Percentiles rank a stretch among this genome's conserved stretches.
Evolutionary conservation across 2,797 vertebrate species (phyloP).

Genomic region (Varecia variegata): DNA sequence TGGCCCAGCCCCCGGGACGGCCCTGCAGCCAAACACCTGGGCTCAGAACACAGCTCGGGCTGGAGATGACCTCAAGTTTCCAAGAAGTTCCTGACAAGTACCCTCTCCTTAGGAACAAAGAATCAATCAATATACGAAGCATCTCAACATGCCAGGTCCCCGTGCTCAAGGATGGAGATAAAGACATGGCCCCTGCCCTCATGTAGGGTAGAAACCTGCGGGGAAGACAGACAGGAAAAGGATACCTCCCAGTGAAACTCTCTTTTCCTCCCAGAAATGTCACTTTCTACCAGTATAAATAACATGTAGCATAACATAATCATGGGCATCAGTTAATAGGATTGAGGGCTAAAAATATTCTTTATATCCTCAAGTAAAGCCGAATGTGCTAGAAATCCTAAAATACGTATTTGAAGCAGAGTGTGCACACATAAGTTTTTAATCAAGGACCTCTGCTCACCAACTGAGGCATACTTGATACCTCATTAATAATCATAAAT

Average conservation of each 20-base stretch:
- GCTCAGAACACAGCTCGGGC: neutral
- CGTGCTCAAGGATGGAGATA: neutral
- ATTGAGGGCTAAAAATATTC: neutral
- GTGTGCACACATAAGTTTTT: neutral
- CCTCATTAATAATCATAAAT: neutral
- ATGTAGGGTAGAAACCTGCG: rapidly evolving
- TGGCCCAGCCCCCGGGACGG: neutral
- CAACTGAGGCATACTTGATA: neutral
- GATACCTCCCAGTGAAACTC: neutral
- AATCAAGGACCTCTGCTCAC: neutral
- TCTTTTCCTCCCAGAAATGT: neutral
- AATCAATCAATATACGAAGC: neutral
- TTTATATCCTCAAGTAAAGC: neutral
- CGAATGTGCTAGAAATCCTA: neutral
- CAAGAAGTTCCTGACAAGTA: neutral
- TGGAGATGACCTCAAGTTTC: neutral
- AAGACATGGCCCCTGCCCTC: neutral
- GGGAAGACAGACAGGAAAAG: neutral
- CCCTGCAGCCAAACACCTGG: neutral
- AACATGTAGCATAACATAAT: neutral
- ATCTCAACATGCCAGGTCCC: neutral
- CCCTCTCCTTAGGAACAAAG: neutral
- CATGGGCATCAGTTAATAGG: neutral
- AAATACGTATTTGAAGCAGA: neutral
- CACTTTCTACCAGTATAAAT: neutral